Base-by-base conservation (phyloP, 2,888 invertebrate genomes). In the Chaetogeoica ovagalla region DNA sequence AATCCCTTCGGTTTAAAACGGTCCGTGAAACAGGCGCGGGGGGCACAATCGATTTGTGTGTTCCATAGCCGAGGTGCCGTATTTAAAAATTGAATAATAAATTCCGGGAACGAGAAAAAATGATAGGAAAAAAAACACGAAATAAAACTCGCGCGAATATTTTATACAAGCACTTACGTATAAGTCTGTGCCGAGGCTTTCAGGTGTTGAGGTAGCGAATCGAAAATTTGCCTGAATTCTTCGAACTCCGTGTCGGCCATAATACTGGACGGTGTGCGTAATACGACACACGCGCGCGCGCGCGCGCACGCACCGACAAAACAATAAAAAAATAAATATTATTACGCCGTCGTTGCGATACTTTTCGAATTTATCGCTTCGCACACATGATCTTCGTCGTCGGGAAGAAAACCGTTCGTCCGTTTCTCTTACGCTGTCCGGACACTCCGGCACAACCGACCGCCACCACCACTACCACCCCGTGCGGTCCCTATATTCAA, bases 201-300 rank as follows among this genome's bases (percentile, higher is more conserved):
- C 83, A 91, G 90, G 85, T 92, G 91, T 86, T 93, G 92, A 82
- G 93, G 92, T 86, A 93, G 88, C 88, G 91, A 90, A 85, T 94
- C 94, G 87, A 94, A 95, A 87, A 92, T 91, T 85, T 93, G 92
- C 85, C 93, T 92, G 89, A 96, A 95, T 90, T 96, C 94, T 88
- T 96, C 95, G 88, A 94, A 96, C 88, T 96, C 95, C 87, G 92
- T 92, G 89, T 96, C 96, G 85, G 95, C 95, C 95, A 96, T 96
- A 23, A 23, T 55, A 23, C 8, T 6, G 11, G 69, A 1, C 37
- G 30, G 3, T 30, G 69, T n/a, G 57, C 19, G 57, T 21, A 23
- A 1, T 5, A 30, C 30, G 30, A 30, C 4, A 4, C 30, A 4
- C 30, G 30, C 30, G 30, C 30, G 30, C 30, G 30, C 30, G 30